Evolutionary conservation across 2,797 vertebrate species (phyloP), one percentile per base, ranked within the genome.

Genomic region (Diplodus sargus): DNA sequence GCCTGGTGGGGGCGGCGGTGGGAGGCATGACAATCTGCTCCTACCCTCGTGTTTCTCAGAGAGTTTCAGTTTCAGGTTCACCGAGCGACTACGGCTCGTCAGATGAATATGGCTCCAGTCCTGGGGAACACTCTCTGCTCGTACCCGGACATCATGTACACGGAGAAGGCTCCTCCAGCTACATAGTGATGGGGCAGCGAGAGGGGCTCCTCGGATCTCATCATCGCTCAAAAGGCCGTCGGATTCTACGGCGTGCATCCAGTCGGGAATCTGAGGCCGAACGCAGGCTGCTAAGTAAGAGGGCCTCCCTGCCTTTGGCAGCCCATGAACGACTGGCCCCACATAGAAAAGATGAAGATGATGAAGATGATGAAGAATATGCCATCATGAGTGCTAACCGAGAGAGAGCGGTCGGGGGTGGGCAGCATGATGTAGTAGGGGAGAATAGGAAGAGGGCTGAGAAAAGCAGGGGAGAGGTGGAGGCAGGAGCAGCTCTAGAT

Each of bases 41-140:
- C 65, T 96, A 95, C 82, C 89, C 93, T 66, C 93, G 95, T 6
- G 93, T 95, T 53, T 92, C 94, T 78, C 95, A 96, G 87, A 93
- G 95, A 82, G 95, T 96, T 48, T 96, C 96, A 12, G 93, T 95
- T 85, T 96, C 95, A 47, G 95, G 95, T 62, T 96, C 96, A 20
- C 90, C 95, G 0, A 96, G 95, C 3, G 96, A 97, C 89, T 96
- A 96, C 3, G 96, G 96, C 42, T 97, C 96, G 0, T 97, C 96
- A 1, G 96, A 97, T 28, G 96, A 97, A 85, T 96, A 96, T 1
- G 96, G 95, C 23, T 96, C 95, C 74, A 97, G 96, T 85, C 96
- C 96, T 0, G 94, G 96, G 10, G 95, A 96, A 39, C 94, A 95
- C 83, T 95, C 95, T 30, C 81, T 95, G 71, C 89, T 95, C 1